phyloP scores from a whole-genome alignment of 2,888 invertebrate genomes.

The Acheta domesticus region DNA sequence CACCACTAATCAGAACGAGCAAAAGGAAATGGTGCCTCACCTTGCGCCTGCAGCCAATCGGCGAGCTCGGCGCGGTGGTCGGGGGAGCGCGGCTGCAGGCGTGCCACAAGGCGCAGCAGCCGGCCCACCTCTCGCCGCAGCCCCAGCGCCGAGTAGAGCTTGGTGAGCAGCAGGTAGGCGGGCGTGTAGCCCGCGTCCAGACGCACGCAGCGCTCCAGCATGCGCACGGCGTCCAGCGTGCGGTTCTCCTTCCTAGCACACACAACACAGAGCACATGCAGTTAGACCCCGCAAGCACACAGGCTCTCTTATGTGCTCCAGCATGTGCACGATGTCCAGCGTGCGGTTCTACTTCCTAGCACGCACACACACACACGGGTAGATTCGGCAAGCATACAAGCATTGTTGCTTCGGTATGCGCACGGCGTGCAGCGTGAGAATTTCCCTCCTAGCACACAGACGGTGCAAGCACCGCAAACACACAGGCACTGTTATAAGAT shows the following conservation, averaged over 20 bases:
- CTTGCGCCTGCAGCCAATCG: conserved; percentile 65
- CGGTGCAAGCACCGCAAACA: too few relatives aligned
- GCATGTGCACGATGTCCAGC: conserved; percentile 62
- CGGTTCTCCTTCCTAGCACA: conserved; percentile 61
- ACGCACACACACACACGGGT: too few relatives aligned
- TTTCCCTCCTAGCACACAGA: conserved; percentile 54
- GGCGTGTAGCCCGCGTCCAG: conserved; percentile 67
- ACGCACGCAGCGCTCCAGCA: conserved; percentile 65
- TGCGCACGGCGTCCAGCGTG: conserved; percentile 60
- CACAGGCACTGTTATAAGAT: too few relatives aligned
- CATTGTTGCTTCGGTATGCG: conserved; percentile 66
- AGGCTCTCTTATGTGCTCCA: conserved; percentile 63
- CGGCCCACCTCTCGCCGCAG: conserved; percentile 48
- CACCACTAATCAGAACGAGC: too few relatives aligned
- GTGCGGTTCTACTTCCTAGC: conserved; percentile 64
- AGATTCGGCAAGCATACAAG: too few relatives aligned
- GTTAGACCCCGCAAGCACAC: conserved; percentile 52
- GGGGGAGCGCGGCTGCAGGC: conserved; percentile 64
- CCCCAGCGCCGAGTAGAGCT: conserved; percentile 54
- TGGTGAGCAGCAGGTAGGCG: conserved; percentile 65
- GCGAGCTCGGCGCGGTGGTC: conserved; percentile 69
- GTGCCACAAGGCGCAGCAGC: conserved; percentile 60
- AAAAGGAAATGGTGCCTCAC: conserved; percentile 45
- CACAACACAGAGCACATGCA: too few relatives aligned
- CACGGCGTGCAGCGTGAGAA: conserved; percentile 61